phyloP scores from a whole-genome alignment of 2,113 vertebrate genomes.

The Protobothrops flavoviridis region DNA sequence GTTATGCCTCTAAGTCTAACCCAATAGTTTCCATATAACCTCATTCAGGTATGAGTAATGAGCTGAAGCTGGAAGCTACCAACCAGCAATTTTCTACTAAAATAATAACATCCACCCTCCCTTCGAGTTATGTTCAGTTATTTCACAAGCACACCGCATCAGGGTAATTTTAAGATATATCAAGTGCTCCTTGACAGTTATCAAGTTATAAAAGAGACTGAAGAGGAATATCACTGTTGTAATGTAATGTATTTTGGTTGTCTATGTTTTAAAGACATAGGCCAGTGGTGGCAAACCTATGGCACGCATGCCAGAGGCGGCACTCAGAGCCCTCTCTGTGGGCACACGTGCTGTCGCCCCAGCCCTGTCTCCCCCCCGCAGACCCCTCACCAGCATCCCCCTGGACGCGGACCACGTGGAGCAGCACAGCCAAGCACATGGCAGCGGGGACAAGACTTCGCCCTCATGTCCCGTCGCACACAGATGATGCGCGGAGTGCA shows the following conservation, averaged over 20 bases:
- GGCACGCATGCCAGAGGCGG: no score
- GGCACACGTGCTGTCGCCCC: no score
- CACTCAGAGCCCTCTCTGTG: no score
- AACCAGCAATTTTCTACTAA: background rate
- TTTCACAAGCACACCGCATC: background rate
- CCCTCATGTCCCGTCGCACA: no score
- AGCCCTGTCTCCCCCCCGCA: no score
- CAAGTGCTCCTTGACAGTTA: background rate
- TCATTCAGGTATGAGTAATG: background rate
- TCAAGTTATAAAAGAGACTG: background rate
- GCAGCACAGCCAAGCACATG: no score
- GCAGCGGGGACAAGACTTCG: no score
- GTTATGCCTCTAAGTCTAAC: no score
- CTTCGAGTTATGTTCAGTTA: background rate
- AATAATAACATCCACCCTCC: background rate
- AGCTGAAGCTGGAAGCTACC: background rate
- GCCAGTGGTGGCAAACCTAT: no score
- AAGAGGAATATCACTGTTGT: background rate
- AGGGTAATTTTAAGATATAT: background rate
- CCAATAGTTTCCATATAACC: background rate
- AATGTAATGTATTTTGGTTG: background rate
- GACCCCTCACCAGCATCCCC: no score
- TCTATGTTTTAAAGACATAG: background rate
- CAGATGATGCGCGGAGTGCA: no score
- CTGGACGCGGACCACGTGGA: no score